Evolutionary conservation across 2,888 invertebrate species (phyloP).

Genomic region (Drosophila paucipuncta): DNA sequence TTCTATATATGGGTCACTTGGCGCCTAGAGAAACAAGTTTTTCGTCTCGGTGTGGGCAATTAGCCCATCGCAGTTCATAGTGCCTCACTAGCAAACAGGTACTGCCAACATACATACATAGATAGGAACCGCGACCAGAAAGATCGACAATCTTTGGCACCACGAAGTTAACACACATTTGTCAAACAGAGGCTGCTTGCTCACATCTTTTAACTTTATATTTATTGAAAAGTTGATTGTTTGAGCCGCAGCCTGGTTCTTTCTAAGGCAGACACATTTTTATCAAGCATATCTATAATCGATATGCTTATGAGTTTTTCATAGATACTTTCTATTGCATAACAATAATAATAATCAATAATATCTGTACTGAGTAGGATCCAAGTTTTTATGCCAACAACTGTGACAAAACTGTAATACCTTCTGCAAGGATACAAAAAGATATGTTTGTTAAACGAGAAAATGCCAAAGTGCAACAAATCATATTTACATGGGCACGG

Average conservation of each 20-base stretch:
- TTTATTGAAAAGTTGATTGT: background rate
- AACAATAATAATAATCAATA: background rate
- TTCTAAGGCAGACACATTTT: background rate
- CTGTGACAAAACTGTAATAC: background rate
- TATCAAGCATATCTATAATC: background rate
- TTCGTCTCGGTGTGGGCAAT: constrained; percentile 40
- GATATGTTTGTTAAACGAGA: background rate
- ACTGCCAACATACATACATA: constrained; percentile 5
- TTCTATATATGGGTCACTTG: constrained; percentile 70
- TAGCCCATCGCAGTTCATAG: constrained; percentile 24
- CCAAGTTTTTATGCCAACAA: background rate
- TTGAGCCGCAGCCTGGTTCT: background rate
- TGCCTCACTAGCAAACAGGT: constrained; percentile 24
- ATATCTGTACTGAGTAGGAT: background rate
- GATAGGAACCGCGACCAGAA: background rate
- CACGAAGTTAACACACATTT: background rate
- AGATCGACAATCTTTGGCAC: background rate
- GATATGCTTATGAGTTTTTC: background rate
- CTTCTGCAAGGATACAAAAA: constrained; percentile 9
- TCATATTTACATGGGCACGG: constrained; percentile 18
- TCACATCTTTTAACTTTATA: background rate
- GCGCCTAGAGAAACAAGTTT: constrained; percentile 70
- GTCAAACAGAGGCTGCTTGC: background rate
- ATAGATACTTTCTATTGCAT: background rate
- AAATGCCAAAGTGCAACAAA: constrained; percentile 13